phyloP scores from a whole-genome alignment of 2,797 vertebrate species.

The Rhynchonycteris naso region DNA sequence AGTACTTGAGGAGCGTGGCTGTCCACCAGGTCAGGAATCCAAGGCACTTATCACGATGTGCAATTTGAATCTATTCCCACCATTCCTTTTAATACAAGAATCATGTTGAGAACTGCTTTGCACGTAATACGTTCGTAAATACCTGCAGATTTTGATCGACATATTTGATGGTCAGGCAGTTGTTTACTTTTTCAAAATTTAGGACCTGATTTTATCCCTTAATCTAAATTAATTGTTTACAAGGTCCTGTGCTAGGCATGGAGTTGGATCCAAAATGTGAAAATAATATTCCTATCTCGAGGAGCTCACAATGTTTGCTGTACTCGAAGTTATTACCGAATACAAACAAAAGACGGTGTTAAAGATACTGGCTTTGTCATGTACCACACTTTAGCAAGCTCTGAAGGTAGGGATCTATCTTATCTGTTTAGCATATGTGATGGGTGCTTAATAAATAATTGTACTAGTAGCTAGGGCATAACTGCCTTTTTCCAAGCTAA shows the following conservation, averaged over 20 bases:
- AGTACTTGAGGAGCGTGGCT: neutral
- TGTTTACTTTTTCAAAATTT: slow-evolving; percentile 10
- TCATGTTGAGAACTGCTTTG: slow-evolving; percentile 32
- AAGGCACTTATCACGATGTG: neutral
- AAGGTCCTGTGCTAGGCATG: neutral
- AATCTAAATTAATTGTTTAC: neutral
- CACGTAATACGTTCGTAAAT: neutral
- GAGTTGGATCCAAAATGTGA: slow-evolving; percentile 41
- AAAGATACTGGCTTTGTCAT: neutral
- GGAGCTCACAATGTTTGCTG: neutral
- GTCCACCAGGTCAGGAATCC: neutral
- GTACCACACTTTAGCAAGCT: neutral
- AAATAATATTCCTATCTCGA: slow-evolving; percentile 8
- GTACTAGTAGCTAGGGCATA: neutral
- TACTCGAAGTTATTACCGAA: neutral
- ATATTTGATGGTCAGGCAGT: neutral
- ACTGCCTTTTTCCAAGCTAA: neutral
- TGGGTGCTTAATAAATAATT: slow-evolving; percentile 29
- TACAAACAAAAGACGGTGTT: neutral
- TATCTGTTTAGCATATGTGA: neutral
- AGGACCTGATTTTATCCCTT: slow-evolving; percentile 2
- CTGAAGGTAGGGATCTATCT: neutral
- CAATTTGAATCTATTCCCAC: slow-evolving; percentile 23
- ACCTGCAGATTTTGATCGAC: neutral
- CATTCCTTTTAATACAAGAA: slow-evolving; percentile 42